Conservation (phyloP, 2,888 invertebrate species). For the Stenolophus ochropezus region DNA sequence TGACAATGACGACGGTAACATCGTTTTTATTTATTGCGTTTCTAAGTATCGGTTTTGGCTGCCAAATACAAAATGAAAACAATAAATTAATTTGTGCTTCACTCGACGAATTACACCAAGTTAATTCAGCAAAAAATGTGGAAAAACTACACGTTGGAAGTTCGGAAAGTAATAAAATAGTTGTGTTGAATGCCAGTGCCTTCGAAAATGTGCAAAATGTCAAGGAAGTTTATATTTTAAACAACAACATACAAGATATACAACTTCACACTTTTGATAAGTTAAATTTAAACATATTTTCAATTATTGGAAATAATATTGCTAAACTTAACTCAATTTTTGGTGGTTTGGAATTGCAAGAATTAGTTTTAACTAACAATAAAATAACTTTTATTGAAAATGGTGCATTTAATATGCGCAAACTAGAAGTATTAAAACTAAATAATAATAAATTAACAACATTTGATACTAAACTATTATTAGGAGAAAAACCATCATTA, state of each 20-base stretch:
- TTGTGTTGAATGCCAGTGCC: neutral
- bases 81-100: neutral
- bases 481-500: neutral
- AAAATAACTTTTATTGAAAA: constrained; percentile 40
- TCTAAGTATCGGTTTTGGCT: neutral
- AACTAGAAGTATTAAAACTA: constrained; percentile 5
- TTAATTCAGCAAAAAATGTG: neutral
- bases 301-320: constrained; percentile 9
- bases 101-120: neutral
- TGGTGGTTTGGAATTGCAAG: neutral
- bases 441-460: constrained; percentile 28
- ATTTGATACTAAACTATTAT: constrained; percentile 3
- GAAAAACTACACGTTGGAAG: neutral
- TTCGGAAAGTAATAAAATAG: neutral
- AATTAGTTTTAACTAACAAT: neutral
- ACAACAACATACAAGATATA: constrained; percentile 4
- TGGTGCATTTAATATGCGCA: constrained; percentile 10
- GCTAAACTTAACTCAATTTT: constrained; percentile 8
- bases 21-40: neutral
- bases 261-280: neutral
- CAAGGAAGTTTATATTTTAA: neutral
- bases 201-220: constrained; percentile 6
- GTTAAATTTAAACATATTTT: neutral
- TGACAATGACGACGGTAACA: neutral
- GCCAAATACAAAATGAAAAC: neutral